phyloP scores from a whole-genome alignment of 1,140 invertebrate species.

The Triops cancriformis region DNA sequence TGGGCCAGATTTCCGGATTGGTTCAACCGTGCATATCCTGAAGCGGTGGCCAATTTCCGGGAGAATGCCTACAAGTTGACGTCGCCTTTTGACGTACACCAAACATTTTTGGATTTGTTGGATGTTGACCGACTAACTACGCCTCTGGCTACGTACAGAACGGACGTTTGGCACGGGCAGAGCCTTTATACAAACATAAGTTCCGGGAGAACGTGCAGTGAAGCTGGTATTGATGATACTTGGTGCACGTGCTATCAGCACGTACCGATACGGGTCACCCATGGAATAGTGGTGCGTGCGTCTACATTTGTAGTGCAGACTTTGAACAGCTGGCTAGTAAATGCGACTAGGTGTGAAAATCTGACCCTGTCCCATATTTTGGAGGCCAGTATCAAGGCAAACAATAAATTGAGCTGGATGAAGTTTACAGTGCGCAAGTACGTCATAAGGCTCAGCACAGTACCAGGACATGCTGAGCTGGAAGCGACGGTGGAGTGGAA shows the following conservation, averaged over 20 bases:
- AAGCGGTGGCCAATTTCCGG: background rate
- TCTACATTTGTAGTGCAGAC: too few species aligned
- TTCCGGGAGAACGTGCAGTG: background rate
- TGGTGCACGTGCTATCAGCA: background rate
- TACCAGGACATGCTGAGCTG: background rate
- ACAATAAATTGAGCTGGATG: background rate
- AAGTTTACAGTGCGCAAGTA: background rate
- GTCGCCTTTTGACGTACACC: slow-evolving; percentile 6
- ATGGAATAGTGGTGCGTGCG: background rate
- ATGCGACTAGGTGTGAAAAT: background rate
- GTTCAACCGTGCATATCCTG: background rate
- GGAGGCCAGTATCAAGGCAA: background rate
- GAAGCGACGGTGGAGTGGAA: background rate
- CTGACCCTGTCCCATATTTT: background rate
- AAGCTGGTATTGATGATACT: background rate
- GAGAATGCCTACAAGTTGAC: background rate
- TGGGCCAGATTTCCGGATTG: background rate
- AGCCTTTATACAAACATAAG: background rate
- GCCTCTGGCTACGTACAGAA: background rate
- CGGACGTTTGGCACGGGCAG: background rate
- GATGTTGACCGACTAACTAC: background rate
- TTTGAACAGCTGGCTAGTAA: background rate
- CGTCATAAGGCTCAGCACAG: background rate
- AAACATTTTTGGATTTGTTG: background rate
- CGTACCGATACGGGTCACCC: background rate